Evolutionary conservation across 2,113 vertebrate species (phyloP).

Genomic region (western clawed frog (Xenopus tropicalis)): UCB_Xtro_10.0 CM004449.2:122500001-122500500

Average conservation of each 20-base stretch:
- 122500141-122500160: conserved; percentile 55
- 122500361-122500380: not conserved
- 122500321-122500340: not conserved
- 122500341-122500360: not conserved
- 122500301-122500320: not conserved
- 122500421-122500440: not conserved
- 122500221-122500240: not conserved
- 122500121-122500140: conserved; percentile 60
- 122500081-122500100: conserved; percentile 41
- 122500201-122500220: conserved; percentile 16
- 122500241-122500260: not conserved
- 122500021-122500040: conserved; percentile 10
- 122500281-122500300: conserved; percentile 14
- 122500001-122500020: not conserved
- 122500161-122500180: conserved; percentile 8
- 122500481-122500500: too few species aligned
- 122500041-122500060: not conserved
- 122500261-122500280: not conserved
- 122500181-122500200: conserved; percentile 15
- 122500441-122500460: too few species aligned
- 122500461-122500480: too few species aligned
- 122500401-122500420: not conserved
- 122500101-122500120: conserved; percentile 58
- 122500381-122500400: not conserved
- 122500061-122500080: not conserved